Evolutionary conservation across 2,797 vertebrate genomes (phyloP).

Genomic region (Darevskia mixta): DNA sequence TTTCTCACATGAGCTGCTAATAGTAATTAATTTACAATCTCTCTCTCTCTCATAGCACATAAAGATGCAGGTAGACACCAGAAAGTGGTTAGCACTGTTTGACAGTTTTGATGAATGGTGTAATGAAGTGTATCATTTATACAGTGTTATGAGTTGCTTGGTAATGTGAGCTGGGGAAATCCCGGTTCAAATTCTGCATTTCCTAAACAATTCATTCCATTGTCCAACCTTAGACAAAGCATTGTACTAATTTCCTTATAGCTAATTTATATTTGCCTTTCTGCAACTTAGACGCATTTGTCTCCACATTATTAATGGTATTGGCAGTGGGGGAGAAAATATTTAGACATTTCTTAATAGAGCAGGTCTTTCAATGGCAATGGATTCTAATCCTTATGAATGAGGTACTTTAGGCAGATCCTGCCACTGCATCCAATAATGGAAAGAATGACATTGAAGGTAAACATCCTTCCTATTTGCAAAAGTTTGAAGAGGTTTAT

Average conservation of each 20-base stretch:
- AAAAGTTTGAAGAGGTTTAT: not conserved
- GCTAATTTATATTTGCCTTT: not conserved
- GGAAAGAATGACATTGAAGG: not conserved
- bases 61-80: too few relatives aligned
- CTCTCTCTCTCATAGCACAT: too few relatives aligned
- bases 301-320: not conserved
- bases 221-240: not conserved
- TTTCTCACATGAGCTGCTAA: too few relatives aligned
- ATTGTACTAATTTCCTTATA: not conserved
- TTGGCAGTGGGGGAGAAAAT: not conserved
- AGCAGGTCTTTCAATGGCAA: not conserved
- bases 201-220: conserved; percentile 3
- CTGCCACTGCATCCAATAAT: not conserved
- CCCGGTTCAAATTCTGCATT: not conserved
- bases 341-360: not conserved
- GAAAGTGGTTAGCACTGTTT: too few relatives aligned
- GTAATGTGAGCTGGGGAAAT: too few relatives aligned
- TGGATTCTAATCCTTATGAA: conserved; percentile 8
- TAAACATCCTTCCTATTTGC: not conserved
- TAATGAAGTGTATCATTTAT: too few relatives aligned
- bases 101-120: too few relatives aligned
- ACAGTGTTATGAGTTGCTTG: too few relatives aligned
- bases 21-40: too few relatives aligned
- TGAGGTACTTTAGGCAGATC: not conserved
- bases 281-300: not conserved